Evolutionary conservation across 2,888 invertebrate species (phyloP).

Genomic region (Isoperla grammatica): DNA sequence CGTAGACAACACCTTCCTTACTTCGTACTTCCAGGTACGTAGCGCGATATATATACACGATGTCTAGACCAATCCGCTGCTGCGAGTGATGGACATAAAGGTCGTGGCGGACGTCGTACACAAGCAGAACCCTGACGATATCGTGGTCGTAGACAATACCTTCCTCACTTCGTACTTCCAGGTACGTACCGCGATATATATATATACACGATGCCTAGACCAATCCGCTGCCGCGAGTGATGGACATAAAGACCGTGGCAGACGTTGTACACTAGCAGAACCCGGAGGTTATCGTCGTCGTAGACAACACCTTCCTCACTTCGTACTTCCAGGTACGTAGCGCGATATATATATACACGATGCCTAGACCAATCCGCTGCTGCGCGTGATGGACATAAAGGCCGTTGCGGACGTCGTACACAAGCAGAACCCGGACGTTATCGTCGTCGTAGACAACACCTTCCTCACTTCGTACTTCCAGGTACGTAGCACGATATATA

Average conservation of each 20-base stretch:
- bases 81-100: no score
- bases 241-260: slow-evolving; percentile 71
- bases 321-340: slow-evolving; percentile 77
- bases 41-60: no score
- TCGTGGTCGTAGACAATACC: no score
- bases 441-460: slow-evolving; percentile 88
- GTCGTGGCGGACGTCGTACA: no score
- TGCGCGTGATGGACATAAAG: slow-evolving; percentile 85
- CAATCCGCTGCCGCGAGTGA: slow-evolving; percentile 89
- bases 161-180: no score
- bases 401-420: slow-evolving; percentile 60
- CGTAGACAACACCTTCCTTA: slow-evolving; percentile 92
- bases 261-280: slow-evolving; percentile 53
- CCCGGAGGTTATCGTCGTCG: slow-evolving; percentile 65
- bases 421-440: slow-evolving; percentile 48
- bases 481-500: slow-evolving; percentile 42
- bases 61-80: no score
- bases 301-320: slow-evolving; percentile 93
- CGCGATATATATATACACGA: no score
- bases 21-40: slow-evolving; percentile 71
- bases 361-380: slow-evolving; percentile 90
- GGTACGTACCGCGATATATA: no score
- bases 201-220: no score
- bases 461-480: slow-evolving; percentile 86
- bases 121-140: no score